Percentiles rank a stretch among this genome's conserved stretches.
phyloP scores from a whole-genome alignment of 2,888 invertebrate genomes.

The Scaptomyza tumidula region DNA sequence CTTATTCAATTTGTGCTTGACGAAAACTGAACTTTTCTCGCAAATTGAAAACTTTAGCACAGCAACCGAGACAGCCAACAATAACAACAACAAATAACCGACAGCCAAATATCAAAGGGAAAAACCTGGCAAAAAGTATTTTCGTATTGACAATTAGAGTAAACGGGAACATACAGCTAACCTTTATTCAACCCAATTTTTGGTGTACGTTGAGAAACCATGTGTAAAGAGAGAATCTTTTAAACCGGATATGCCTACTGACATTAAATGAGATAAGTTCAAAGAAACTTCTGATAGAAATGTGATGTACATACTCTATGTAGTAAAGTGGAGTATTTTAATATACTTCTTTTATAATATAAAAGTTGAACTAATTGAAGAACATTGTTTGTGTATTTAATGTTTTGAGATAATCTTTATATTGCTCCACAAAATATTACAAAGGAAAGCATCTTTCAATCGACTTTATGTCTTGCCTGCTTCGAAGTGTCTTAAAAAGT shows the following conservation, averaged over 20 bases:
- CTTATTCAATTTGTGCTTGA: slow-evolving; percentile 61
- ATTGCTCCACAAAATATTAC: too few species aligned
- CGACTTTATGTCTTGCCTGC: neutral
- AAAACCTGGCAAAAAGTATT: slow-evolving; percentile 16
- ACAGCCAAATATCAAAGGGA: slow-evolving; percentile 24
- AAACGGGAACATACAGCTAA: neutral
- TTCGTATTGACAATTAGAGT: neutral
- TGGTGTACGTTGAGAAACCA: neutral
- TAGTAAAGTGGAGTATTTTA: neutral
- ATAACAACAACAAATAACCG: neutral
- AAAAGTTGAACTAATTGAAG: neutral
- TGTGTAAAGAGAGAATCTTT: neutral
- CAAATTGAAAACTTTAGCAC: slow-evolving; percentile 50
- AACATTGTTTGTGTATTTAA: too few species aligned
- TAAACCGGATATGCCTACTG: neutral
- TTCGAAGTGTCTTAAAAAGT: neutral
- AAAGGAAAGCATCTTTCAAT: neutral
- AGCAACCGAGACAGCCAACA: slow-evolving; percentile 4
- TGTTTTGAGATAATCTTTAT: too few species aligned
- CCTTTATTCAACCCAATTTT: slow-evolving; percentile 7
- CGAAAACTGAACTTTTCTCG: slow-evolving; percentile 31
- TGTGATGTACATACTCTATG: too few species aligned
- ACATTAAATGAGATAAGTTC: neutral
- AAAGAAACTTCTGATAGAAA: neutral
- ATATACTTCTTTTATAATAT: neutral